These are phyloP conservation scores for Agrochola lota DNA, from an alignment of 2,888 invertebrate genomes.

Conservation along the genomic window DNA sequence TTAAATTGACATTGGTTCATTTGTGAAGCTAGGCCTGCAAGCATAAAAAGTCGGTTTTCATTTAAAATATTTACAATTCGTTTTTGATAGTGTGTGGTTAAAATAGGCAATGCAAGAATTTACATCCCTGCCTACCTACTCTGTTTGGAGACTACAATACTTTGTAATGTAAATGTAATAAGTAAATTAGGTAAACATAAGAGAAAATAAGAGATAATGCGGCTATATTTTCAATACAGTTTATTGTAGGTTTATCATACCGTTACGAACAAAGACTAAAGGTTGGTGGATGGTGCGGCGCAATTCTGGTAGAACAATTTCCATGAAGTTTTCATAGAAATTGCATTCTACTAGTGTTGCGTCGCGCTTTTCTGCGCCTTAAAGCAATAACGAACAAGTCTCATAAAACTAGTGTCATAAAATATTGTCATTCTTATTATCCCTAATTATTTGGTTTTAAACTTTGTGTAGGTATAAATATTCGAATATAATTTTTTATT, in stretches of 20 bases:
- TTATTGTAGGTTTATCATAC: neutral
- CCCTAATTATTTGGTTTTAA: neutral
- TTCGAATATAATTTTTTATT: no score
- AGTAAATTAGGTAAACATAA: no score
- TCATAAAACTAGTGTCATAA: constrained; percentile 7
- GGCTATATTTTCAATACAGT: no score
- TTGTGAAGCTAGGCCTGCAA: neutral
- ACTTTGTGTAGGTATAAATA: no score
- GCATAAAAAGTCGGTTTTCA: neutral
- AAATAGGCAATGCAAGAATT: neutral
- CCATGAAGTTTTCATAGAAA: no score
- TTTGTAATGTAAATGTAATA: neutral
- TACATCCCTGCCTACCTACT: neutral
- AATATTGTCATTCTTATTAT: neutral
- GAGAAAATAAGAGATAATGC: no score
- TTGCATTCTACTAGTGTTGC: no score
- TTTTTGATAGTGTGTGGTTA: neutral
- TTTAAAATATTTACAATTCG: no score
- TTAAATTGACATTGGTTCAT: neutral
- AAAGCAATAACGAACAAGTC: neutral
- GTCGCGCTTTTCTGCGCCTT: no score
- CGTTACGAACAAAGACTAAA: neutral
- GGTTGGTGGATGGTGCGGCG: no score
- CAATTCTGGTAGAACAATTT: no score
- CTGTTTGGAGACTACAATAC: neutral